Evolutionary conservation across 2,888 invertebrate species (phyloP), one percentile per base, ranked within the genome.

Genomic region (Orgyia antiqua): DNA sequence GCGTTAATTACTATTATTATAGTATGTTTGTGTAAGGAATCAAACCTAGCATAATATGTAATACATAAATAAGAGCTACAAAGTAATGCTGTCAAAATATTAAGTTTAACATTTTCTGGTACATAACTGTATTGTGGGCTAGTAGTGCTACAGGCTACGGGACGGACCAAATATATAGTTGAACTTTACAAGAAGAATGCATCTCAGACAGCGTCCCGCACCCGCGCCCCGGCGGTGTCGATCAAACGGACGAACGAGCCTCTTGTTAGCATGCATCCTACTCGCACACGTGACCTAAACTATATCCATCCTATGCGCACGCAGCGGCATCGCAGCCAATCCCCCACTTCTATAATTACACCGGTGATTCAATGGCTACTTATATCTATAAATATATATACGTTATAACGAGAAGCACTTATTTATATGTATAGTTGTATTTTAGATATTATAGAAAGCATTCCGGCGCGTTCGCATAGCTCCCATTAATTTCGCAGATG

Each of bases 341-440:
- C 84, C 86, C 86, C 86, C 84, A 83, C 84, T 86, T 86, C 83
- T 86, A 86, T 86, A 86, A 86, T 86, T 86, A 86, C 84, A 80
- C 71, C 77, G 82, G 83, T 84, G 84, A 86, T 86, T 86, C 86
- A 86, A 86, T 86, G 79, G 82, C 84, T 80, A 79, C 83, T 80
- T 83, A 83, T 83, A 82, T 71, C 68, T 83, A 76, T 82, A 74
- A 65, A 63, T 68, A 67, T 66, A 66, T 77, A 73, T 66, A 69
- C 58, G 66, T 70, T 67, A 79, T 79, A 80, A 80, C 78, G 80
- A 78, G 69, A 74, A 74, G 74, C 74, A 74, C 61, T 66, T 70
- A 66, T 79, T 68, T 73, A 67, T 76, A 68, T 73, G 72, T 74
- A 73, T 76, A 74, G 68, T 69, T 70, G 69, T 66, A 70, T 69